Conservation (phyloP, 2,797 vertebrate species). For the Pseudopleuronectes americanus region DNA sequence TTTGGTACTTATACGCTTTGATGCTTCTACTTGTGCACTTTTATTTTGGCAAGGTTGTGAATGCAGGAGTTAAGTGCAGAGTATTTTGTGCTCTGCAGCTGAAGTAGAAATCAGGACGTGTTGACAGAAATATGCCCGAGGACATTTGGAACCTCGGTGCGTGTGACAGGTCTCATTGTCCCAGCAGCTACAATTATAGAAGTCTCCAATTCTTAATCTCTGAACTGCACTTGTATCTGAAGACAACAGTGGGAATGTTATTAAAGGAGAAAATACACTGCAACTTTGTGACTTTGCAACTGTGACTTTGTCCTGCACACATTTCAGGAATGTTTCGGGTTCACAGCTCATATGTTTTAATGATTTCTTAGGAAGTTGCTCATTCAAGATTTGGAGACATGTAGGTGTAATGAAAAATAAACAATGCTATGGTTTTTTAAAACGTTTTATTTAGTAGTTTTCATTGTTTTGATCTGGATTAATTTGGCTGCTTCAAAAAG, state of each 20-base stretch:
- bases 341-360: too few species aligned
- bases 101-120: not conserved
- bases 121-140: not conserved
- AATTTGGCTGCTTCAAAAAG: too few species aligned
- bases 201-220: not conserved
- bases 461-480: too few species aligned
- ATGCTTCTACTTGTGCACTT: not conserved
- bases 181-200: not conserved
- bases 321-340: slow-evolving; percentile 8
- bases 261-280: not conserved
- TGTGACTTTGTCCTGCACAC: not conserved
- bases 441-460: too few species aligned
- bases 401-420: too few species aligned
- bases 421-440: too few species aligned
- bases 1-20: not conserved
- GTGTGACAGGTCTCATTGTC: slow-evolving; percentile 22
- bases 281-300: too few species aligned
- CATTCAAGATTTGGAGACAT: too few species aligned
- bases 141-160: not conserved
- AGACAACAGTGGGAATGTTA: not conserved
- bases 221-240: slow-evolving; percentile 17
- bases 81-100: slow-evolving; percentile 1
- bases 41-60: not conserved
- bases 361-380: too few species aligned
- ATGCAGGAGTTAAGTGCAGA: not conserved